Evolutionary conservation across 2,113 vertebrate genomes (phyloP).

Genomic region (Heliornis fulica): DNA sequence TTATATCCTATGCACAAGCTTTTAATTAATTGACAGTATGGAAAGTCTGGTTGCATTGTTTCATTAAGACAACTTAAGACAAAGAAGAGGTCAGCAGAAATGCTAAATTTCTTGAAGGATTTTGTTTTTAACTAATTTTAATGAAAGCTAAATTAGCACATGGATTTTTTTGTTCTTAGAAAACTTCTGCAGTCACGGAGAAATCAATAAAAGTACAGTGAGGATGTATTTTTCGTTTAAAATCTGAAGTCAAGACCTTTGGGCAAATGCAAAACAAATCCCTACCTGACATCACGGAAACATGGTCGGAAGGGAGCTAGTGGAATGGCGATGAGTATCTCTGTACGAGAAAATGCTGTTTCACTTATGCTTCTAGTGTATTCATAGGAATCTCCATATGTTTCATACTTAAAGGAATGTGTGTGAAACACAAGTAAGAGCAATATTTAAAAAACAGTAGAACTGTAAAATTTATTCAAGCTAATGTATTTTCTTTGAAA

Average conservation of each 20-base stretch:
- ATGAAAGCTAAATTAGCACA: neutral
- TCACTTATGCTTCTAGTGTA: neutral
- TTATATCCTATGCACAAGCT: neutral
- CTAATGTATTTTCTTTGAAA: neutral
- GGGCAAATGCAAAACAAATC: neutral
- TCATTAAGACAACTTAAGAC: neutral
- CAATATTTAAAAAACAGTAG: neutral
- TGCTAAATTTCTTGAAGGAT: neutral
- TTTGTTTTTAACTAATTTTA: neutral
- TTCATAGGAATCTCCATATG: neutral
- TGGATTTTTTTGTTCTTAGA: neutral
- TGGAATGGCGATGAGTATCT: neutral
- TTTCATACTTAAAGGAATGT: neutral
- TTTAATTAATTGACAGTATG: constrained; percentile 6
- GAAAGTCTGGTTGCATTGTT: neutral
- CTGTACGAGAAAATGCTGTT: neutral
- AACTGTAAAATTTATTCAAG: neutral
- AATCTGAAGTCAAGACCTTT: neutral
- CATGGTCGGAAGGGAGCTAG: neutral
- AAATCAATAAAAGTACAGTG: neutral
- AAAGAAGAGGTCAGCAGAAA: neutral
- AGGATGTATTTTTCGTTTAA: neutral
- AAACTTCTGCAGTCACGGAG: neutral
- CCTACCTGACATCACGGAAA: neutral
- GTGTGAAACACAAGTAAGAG: neutral